Percentiles rank a stretch among this genome's conserved stretches.
Conservation (phyloP, 92 coral and sea anemone genomes). For the Umimayanthus chanpuru region DNA sequence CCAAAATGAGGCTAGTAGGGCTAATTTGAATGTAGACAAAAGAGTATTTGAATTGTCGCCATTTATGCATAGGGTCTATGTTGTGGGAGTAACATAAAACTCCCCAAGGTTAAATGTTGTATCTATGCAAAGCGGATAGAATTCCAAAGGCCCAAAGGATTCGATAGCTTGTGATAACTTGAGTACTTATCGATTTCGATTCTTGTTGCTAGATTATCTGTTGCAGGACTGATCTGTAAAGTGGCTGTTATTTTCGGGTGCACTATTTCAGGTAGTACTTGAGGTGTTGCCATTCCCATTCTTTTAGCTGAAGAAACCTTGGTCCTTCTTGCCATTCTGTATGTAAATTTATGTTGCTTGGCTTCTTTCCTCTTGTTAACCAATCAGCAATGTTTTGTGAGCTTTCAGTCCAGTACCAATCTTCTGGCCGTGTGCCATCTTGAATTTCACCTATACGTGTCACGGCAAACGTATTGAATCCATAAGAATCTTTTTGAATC, state of each 20-base stretch:
- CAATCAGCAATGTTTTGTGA: constrained; percentile 39
- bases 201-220: constrained; percentile 7
- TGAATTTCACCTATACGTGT: constrained; percentile 46
- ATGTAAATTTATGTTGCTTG: neutral
- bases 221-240: neutral
- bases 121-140: too few species aligned
- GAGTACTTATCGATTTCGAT: constrained; percentile 34
- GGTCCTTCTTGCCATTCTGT: neutral
- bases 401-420: constrained; percentile 51
- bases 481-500: constrained; percentile 48
- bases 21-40: too few species aligned
- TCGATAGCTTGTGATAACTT: constrained; percentile 21
- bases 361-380: neutral
- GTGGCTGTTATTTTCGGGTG: constrained; percentile 4
- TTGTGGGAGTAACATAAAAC: too few species aligned
- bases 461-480: constrained; percentile 51
- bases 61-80: too few species aligned
- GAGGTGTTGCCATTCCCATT: constrained; percentile 3
- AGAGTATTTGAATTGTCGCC: too few species aligned
- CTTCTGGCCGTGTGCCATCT: constrained; percentile 34
- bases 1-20: too few species aligned
- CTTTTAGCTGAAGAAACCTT: neutral
- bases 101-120: too few species aligned
- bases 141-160: too few species aligned
- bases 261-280: neutral